phyloP scores from a whole-genome alignment of 1,140 invertebrate genomes.

The Schlechtendalia chinensis region DNA sequence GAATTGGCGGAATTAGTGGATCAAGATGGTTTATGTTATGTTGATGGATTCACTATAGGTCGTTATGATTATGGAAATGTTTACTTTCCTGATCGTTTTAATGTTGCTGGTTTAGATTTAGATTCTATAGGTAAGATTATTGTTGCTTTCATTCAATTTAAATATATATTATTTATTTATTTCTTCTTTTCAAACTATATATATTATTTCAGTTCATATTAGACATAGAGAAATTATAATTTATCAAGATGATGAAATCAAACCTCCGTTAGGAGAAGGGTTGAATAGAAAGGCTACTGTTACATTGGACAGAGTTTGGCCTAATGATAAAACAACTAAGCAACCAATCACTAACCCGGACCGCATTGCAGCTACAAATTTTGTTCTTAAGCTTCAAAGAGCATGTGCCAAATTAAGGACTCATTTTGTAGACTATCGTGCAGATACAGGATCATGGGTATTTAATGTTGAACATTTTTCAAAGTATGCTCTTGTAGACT shows the following conservation, averaged over 20 bases:
- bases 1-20: constrained; percentile 67
- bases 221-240: constrained; percentile 71
- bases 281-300: constrained; percentile 90
- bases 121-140: constrained; percentile 50
- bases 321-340: constrained; percentile 79
- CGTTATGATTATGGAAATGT: constrained; percentile 90
- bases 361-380: constrained; percentile 77
- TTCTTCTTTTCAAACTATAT: background rate
- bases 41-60: constrained; percentile 89
- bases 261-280: constrained; percentile 78
- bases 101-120: constrained; percentile 72
- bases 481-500: constrained; percentile 90
- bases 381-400: constrained; percentile 79
- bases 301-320: constrained; percentile 93
- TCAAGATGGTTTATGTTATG: constrained; percentile 75
- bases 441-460: constrained; percentile 94
- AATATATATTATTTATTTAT: background rate
- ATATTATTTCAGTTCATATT: constrained; percentile 63
- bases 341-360: constrained; percentile 78
- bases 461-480: constrained; percentile 94
- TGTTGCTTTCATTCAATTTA: background rate
- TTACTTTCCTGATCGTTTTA: constrained; percentile 80
- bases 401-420: constrained; percentile 84
- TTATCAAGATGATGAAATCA: constrained; percentile 63
- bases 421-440: constrained; percentile 90